Evolutionary conservation across 2,888 invertebrate species (phyloP).

Genomic region (Nomada fucata): DNA sequence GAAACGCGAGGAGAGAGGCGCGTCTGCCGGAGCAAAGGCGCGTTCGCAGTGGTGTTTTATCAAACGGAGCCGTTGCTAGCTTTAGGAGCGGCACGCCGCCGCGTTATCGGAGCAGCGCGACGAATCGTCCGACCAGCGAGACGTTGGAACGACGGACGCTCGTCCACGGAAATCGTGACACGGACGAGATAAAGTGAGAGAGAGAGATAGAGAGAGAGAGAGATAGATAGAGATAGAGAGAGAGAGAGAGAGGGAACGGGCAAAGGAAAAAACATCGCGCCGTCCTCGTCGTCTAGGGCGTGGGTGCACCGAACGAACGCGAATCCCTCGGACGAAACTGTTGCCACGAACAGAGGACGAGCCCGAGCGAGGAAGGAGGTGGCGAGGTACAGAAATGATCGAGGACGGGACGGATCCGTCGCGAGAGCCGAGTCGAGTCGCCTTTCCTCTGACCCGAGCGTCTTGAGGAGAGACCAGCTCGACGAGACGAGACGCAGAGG

Average conservation of each 20-base stretch:
- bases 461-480: neutral
- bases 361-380: neutral
- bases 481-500: neutral
- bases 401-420: slow-evolving; percentile 24
- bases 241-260: neutral
- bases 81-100: slow-evolving; percentile 50
- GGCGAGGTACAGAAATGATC: slow-evolving; percentile 23
- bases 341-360: slow-evolving; percentile 1
- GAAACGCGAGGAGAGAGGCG: slow-evolving; percentile 23
- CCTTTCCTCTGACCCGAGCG: neutral
- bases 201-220: neutral
- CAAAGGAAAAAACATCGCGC: slow-evolving; percentile 40
- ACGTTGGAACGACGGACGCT: slow-evolving; percentile 7
- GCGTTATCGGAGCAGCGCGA: slow-evolving; percentile 48
- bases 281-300: slow-evolving; percentile 44
- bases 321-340: slow-evolving; percentile 28
- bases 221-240: slow-evolving; percentile 6
- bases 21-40: slow-evolving; percentile 12
- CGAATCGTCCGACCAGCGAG: slow-evolving; percentile 6
- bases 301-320: slow-evolving; percentile 43
- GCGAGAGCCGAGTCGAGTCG: slow-evolving; percentile 14
- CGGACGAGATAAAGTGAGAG: slow-evolving; percentile 1
- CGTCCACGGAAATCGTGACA: slow-evolving; percentile 3
- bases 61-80: slow-evolving; percentile 23
- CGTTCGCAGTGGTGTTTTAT: slow-evolving; percentile 26